Evolutionary conservation across 1,140 invertebrate genomes (phyloP).

Genomic region (Atta cephalotes): DNA sequence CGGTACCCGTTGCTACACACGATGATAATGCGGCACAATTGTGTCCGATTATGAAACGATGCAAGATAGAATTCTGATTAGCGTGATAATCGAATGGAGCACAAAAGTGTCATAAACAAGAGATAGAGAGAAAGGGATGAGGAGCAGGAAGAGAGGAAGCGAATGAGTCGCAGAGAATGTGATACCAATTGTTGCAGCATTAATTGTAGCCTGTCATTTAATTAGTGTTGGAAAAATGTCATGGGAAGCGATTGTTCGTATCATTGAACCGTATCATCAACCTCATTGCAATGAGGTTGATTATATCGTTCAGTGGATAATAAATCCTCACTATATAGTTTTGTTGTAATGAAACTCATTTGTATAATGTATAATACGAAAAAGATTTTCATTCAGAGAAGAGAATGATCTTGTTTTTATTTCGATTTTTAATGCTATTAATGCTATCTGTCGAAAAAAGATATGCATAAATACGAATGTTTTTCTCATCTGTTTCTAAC

Average conservation of each 20-base stretch:
- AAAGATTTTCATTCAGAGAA: background rate
- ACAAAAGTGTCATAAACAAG: background rate
- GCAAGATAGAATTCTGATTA: background rate
- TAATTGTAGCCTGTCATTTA: constrained; percentile 24
- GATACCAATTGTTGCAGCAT: constrained; percentile 2
- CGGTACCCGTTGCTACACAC: constrained; percentile 12
- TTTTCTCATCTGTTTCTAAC: no score
- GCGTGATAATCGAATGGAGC: constrained; percentile 4
- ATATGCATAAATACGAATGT: no score
- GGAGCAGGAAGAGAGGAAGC: background rate
- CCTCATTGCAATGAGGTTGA: background rate
- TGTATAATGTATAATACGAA: background rate
- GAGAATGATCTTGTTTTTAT: background rate
- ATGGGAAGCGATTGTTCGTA: background rate
- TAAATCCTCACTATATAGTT: background rate
- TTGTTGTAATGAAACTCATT: background rate
- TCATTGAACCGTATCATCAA: no score
- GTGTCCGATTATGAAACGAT: constrained; percentile 20
- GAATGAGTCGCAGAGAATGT: background rate
- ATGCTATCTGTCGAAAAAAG: no score
- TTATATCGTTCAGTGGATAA: background rate
- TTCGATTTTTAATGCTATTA: background rate
- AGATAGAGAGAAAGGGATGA: background rate
- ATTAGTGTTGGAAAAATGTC: constrained; percentile 10
- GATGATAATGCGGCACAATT: background rate